These are phyloP conservation scores for Amblyornis subalaris DNA, from an alignment of 2,113 vertebrate species.

Conservation along the genomic window DNA sequence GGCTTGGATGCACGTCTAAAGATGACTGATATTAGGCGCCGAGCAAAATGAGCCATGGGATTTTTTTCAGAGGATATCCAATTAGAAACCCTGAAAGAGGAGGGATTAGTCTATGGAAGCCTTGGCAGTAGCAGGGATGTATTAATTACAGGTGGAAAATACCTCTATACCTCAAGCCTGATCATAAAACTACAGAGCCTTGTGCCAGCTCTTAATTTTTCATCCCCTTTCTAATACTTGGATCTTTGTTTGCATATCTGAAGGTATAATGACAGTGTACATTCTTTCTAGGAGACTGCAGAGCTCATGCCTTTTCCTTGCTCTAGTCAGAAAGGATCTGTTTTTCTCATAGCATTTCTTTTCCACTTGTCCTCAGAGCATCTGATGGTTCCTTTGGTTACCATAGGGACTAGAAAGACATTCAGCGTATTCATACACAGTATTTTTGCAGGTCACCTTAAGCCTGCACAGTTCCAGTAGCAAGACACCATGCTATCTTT, in stretches of 20 bases:
- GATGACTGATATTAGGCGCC: neutral
- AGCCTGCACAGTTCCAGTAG: conserved; percentile 8
- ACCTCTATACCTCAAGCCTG: neutral
- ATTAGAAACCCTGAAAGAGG: neutral
- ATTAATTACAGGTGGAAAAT: conserved; percentile 29
- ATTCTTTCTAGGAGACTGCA: neutral
- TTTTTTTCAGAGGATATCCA: neutral
- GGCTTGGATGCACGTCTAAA: neutral
- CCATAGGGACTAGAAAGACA: conserved; percentile 51
- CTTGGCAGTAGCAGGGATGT: neutral
- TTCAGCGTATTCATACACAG: neutral
- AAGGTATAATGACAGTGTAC: neutral
- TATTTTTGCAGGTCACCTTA: neutral
- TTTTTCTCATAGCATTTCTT: conserved; percentile 61
- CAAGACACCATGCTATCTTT: neutral
- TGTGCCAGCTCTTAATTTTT: conserved; percentile 12
- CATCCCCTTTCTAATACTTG: conserved; percentile 41
- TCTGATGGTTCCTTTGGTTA: conserved; percentile 38
- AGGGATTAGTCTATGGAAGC: neutral
- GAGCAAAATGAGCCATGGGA: neutral
- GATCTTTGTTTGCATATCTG: conserved; percentile 13
- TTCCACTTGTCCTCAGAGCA: conserved; percentile 52
- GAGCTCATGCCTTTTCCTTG: conserved; percentile 19
- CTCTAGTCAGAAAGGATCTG: conserved; percentile 40
- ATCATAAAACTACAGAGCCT: neutral